phyloP scores from a whole-genome alignment of 2,113 vertebrate species.

The Zeus faber region DNA sequence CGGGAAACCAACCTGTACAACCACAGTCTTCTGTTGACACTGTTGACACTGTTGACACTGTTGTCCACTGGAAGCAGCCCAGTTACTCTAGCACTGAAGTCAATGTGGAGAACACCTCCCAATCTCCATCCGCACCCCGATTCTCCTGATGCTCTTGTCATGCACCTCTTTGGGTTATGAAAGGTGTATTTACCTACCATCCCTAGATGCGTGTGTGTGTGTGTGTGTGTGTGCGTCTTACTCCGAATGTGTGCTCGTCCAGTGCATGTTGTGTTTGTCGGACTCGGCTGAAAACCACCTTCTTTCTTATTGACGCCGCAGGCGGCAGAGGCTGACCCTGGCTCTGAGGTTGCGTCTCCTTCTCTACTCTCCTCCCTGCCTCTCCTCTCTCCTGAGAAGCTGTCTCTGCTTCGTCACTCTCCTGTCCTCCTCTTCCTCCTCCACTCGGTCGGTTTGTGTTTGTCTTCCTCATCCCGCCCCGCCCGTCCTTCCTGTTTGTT shows the following conservation, averaged over 20 bases:
- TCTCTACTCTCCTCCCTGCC: constrained; percentile 56
- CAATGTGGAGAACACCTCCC: too few relatives aligned
- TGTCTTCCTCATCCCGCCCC: constrained; percentile 21
- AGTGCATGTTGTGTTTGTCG: constrained; percentile 21
- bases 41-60: too few relatives aligned
- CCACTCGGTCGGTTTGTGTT: constrained; percentile 64
- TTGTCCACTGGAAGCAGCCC: too few relatives aligned
- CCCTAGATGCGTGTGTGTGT: not conserved
- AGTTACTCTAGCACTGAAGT: too few relatives aligned
- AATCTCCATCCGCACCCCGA: too few relatives aligned
- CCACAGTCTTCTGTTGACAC: too few relatives aligned
- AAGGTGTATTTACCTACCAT: too few relatives aligned
- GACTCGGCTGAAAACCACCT: not conserved
- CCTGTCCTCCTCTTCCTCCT: constrained; percentile 45
- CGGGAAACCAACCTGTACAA: too few relatives aligned
- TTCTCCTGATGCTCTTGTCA: too few relatives aligned
- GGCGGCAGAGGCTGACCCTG: constrained; percentile 40
- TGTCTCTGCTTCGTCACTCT: constrained; percentile 60
- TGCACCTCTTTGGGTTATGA: too few relatives aligned
- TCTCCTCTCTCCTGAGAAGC: constrained; percentile 54
- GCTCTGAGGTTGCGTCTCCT: constrained; percentile 40
- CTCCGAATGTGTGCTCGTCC: too few relatives aligned
- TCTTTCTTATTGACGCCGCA: constrained; percentile 30
- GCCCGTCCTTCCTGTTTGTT: constrained; percentile 17
- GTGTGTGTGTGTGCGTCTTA: not conserved